Conservation (phyloP, 2,113 vertebrate species). For the Platysternon megacephalum region DNA sequence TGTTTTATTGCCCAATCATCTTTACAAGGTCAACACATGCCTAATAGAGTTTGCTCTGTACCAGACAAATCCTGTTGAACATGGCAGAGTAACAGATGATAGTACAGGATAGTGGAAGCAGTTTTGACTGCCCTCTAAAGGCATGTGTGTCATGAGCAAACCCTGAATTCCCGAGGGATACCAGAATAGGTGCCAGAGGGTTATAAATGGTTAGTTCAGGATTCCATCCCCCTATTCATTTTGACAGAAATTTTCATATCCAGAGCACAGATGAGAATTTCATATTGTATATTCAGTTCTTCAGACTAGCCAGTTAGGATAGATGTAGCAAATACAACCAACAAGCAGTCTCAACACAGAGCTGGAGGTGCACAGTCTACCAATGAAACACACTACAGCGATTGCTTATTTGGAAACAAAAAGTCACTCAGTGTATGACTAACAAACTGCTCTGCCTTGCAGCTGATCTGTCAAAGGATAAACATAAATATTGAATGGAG, state of each 20-base stretch:
- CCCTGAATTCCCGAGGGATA: slow-evolving; percentile 16
- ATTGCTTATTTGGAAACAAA: background rate
- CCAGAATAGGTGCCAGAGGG: background rate
- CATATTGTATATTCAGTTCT: background rate
- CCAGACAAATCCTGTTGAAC: slow-evolving; percentile 74
- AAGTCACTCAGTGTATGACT: background rate
- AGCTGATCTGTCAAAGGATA: background rate
- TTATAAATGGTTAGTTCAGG: background rate
- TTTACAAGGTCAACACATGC: slow-evolving; percentile 64
- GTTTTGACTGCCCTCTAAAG: slow-evolving; percentile 75
- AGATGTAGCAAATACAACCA: background rate
- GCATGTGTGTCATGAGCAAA: slow-evolving; percentile 23
- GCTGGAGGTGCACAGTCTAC: background rate
- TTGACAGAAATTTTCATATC: background rate
- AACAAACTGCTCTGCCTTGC: background rate
- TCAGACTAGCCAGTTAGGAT: rapidly evolving
- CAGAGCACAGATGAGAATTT: background rate
- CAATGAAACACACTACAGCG: background rate
- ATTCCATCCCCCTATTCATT: background rate
- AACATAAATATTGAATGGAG: background rate
- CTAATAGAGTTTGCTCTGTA: slow-evolving; percentile 76
- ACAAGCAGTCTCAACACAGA: background rate
- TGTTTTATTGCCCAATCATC: slow-evolving; percentile 2
- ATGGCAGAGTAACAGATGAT: slow-evolving; percentile 37
- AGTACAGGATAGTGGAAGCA: slow-evolving; percentile 47